Percentiles rank a stretch among this genome's conserved stretches.
Evolutionary conservation across 2,797 vertebrate species (phyloP).

Genomic region (Amblyopsis hoosieri): DNA sequence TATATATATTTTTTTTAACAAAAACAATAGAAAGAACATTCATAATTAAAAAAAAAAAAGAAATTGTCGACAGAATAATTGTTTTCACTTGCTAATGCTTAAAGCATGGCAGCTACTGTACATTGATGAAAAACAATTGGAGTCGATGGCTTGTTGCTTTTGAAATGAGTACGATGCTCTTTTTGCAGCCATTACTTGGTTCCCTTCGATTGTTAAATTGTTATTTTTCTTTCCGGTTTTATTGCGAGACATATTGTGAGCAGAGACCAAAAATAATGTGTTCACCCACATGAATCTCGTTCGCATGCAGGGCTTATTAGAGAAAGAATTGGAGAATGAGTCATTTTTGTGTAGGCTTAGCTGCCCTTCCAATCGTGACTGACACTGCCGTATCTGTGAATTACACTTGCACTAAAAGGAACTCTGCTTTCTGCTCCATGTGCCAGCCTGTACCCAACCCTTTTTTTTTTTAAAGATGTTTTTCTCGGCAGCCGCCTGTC

Average conservation of each 20-base stretch:
- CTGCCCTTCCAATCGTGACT: background rate
- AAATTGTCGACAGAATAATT: slow-evolving; percentile 15
- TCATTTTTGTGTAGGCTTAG: slow-evolving; percentile 6
- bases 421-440: background rate
- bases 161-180: slow-evolving; percentile 5
- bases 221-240: slow-evolving; percentile 15
- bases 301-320: slow-evolving; percentile 36
- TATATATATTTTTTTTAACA: background rate
- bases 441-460: background rate
- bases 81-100: slow-evolving; percentile 23
- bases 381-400: no score
- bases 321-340: slow-evolving; percentile 29
- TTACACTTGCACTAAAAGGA: no score
- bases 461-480: no score
- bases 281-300: slow-evolving; percentile 29
- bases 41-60: slow-evolving; percentile 11
- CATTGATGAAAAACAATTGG: slow-evolving; percentile 6
- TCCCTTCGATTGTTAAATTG: slow-evolving; percentile 15
- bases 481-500: no score
- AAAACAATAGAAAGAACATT: slow-evolving; percentile 2
- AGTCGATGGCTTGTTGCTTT: slow-evolving; percentile 11
- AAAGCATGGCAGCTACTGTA: background rate
- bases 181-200: slow-evolving; percentile 27
- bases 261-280: slow-evolving; percentile 29
- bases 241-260: slow-evolving; percentile 9